phyloP scores from a whole-genome alignment of 2,797 vertebrate genomes.

The Pipistrellus pygmaeus region DNA sequence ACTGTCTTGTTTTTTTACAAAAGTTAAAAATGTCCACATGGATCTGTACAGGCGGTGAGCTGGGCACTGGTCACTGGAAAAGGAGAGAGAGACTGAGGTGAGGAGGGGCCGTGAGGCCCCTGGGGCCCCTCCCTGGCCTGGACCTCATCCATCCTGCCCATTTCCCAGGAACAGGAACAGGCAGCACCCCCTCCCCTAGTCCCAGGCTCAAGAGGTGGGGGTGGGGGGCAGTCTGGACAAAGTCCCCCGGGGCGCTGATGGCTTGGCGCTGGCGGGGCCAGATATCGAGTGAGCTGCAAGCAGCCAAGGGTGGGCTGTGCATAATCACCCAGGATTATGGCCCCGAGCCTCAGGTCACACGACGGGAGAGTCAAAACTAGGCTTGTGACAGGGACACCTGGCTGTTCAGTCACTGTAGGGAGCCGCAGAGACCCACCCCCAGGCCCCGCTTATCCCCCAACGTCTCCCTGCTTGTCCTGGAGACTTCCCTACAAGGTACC shows the following conservation, averaged over 20 bases:
- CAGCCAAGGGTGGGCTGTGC: background rate
- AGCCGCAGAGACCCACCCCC: background rate
- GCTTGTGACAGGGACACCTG: fast-evolving
- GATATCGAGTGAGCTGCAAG: background rate
- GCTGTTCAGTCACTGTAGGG: background rate
- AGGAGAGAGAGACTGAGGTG: slow-evolving; percentile 83
- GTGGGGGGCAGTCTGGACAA: background rate
- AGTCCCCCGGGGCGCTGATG: background rate
- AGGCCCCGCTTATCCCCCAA: fast-evolving
- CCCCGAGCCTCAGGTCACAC: background rate
- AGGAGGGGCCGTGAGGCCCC: background rate
- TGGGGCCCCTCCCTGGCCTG: background rate
- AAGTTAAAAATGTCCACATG: slow-evolving; percentile 91
- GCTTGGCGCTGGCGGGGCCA: background rate
- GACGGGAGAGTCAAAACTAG: background rate
- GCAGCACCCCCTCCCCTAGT: fast-evolving
- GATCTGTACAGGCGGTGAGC: slow-evolving; percentile 94
- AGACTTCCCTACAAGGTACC: slow-evolving; percentile 85
- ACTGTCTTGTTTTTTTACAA: slow-evolving; percentile 93
- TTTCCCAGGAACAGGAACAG: background rate
- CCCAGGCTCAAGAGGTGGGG: no score
- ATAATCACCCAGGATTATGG: background rate
- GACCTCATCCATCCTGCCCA: background rate
- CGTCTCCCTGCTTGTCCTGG: background rate
- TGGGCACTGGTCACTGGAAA: slow-evolving; percentile 95